These are phyloP conservation scores for Bovichtus variegatus DNA, from an alignment of 2,797 vertebrate genomes.

Conservation along the genomic window DNA sequence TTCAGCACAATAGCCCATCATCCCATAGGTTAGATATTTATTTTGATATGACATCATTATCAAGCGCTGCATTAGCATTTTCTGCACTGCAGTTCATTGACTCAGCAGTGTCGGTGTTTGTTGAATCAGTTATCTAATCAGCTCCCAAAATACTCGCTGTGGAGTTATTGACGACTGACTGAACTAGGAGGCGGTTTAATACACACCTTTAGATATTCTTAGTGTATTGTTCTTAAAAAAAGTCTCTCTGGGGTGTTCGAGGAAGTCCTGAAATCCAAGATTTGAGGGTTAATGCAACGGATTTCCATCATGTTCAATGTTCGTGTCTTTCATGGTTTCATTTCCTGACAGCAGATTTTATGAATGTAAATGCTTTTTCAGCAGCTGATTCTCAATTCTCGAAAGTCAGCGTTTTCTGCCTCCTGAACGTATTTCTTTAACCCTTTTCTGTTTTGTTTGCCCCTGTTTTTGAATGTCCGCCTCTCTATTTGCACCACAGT, in stretches of 20 bases:
- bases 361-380: conserved; percentile 45
- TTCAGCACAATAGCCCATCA: conserved; percentile 3
- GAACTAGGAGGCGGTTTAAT: not conserved
- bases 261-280: conserved; percentile 6
- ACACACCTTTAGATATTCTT: conserved; percentile 8
- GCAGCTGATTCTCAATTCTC: conserved; percentile 20
- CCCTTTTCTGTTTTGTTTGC: not conserved
- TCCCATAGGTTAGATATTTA: not conserved
- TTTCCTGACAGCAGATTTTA: conserved; percentile 30
- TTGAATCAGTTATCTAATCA: conserved; percentile 47
- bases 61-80: conserved; percentile 24
- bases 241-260: conserved; percentile 7
- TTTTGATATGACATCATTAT: conserved; percentile 6
- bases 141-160: conserved; percentile 27
- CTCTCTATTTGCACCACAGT: not conserved
- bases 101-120: conserved; percentile 22
- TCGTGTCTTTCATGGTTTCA: conserved; percentile 27
- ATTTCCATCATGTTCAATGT: conserved; percentile 1
- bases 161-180: conserved; percentile 44
- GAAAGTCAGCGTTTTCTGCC: conserved; percentile 12
- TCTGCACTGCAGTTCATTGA: conserved; percentile 40
- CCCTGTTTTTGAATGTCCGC: not conserved
- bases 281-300: not conserved
- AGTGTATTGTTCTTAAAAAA: conserved; percentile 6
- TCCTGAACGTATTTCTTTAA: not conserved